Base-by-base conservation (phyloP, 1,140 invertebrate species). In the Asbolus verrucosus region DNA sequence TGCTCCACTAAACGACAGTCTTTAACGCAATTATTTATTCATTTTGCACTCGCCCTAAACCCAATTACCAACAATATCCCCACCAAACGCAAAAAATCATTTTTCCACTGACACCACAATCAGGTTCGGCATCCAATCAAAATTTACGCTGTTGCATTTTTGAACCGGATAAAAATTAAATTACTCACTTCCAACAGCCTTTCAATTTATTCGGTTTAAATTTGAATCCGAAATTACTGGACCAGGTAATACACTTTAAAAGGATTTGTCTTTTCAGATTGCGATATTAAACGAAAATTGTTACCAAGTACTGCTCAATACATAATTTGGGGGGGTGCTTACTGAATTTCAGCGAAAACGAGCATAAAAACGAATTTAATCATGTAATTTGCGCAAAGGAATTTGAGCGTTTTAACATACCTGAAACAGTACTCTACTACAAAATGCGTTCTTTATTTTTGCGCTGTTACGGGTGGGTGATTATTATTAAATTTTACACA, bases 1-100 rank as follows among this genome's bases (percentile, higher is more conserved):
- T 13, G 46, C 46, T 24, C 15, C 9, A 8, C 33, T 63, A 41
- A 41, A 18, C 61, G 33, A 63, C 33, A 41, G 36, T 63, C 31
- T 63, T 39, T 63, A 63, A 63, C 39, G 33, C 39, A 63, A 63
- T 63, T 63, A 63, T 63, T 63, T 63, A 63, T 63, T 63, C 61
- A 63, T 63, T 27, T 63, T 54, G 46, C 46, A 54, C 46, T 54
- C 46, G 46, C 46, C 21, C 19, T 21, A 27, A 54, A 54, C 46
- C 46, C 18, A 54, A 54, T 54, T 54, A 54, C 46, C 21, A 21
- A 14, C 41, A 46, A 46, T 46, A 46, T 41, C 39, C 46, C 19
- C 19, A 54, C 46, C 21, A 13, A 36, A 24, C 15, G 41, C n/a
- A 46, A 54, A 54, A 54, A 54, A 54, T 30, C 46, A 54, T 21